phyloP scores from a whole-genome alignment of 2,888 invertebrate species.

The Lasioglossum malachurum region DNA sequence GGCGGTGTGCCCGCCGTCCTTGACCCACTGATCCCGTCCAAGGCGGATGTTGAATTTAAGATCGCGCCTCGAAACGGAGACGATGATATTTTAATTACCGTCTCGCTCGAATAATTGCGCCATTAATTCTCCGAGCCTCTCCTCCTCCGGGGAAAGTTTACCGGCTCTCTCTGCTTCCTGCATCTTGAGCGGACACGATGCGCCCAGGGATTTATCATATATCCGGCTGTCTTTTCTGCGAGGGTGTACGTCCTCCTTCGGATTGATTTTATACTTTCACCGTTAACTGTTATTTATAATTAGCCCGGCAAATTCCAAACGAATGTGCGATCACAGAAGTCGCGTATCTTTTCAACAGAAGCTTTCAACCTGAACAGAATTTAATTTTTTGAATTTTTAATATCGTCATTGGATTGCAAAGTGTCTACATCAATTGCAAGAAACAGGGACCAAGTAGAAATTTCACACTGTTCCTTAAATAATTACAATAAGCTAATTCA shows the following conservation, averaged over 20 bases:
- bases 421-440: too few species aligned
- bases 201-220: background rate
- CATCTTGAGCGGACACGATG: background rate
- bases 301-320: background rate
- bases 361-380: too few species aligned
- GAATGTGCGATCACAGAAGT: too few species aligned
- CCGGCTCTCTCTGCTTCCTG: background rate
- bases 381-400: too few species aligned
- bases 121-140: background rate
- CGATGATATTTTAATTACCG: slow-evolving; percentile 17
- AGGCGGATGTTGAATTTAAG: slow-evolving; percentile 55
- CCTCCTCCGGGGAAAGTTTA: background rate
- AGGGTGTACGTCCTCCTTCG: background rate
- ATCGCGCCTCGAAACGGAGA: slow-evolving; percentile 13
- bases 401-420: too few species aligned
- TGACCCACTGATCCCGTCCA: slow-evolving; percentile 56
- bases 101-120: slow-evolving; percentile 9
- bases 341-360: background rate
- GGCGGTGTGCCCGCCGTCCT: slow-evolving; percentile 40
- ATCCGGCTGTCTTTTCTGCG: background rate
- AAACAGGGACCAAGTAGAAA: too few species aligned
- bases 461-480: too few species aligned
- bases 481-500: too few species aligned
- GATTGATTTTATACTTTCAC: too few species aligned
- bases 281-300: background rate